phyloP scores from a whole-genome alignment of 2,888 invertebrate genomes.

The Plagodis pulveraria region DNA sequence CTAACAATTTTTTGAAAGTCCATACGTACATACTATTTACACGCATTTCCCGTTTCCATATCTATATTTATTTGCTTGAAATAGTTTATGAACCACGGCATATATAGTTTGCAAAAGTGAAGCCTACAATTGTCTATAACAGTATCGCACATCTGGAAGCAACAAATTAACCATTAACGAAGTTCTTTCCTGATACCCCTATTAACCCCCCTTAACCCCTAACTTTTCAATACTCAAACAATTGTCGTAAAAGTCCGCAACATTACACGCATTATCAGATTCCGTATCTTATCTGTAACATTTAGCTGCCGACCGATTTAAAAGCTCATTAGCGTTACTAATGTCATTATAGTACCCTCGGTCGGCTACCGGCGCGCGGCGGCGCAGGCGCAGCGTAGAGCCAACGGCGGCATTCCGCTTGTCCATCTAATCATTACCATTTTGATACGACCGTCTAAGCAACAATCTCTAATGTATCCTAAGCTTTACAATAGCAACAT shows the following conservation, averaged over 20 bases:
- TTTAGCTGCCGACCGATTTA: slow-evolving; percentile 49
- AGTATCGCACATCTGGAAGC: neutral
- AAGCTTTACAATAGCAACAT: slow-evolving; percentile 29
- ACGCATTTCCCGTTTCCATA: no score
- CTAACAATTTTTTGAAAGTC: no score
- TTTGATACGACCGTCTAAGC: slow-evolving; percentile 45
- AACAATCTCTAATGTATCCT: slow-evolving; percentile 25
- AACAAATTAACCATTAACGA: no score
- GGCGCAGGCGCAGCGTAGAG: neutral
- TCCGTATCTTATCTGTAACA: slow-evolving; percentile 47
- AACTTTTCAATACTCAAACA: neutral
- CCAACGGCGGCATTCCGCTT: slow-evolving; percentile 53
- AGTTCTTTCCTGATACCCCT: no score
- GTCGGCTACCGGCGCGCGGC: neutral
- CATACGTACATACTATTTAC: no score
- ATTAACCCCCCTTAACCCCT: no score
- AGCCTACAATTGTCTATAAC: no score
- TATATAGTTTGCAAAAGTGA: no score
- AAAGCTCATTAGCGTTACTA: slow-evolving; percentile 72
- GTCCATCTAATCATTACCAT: slow-evolving; percentile 56
- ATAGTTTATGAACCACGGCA: no score
- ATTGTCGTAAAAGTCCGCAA: slow-evolving; percentile 9
- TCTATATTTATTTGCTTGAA: no score
- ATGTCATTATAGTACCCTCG: slow-evolving; percentile 75
- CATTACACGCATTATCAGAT: slow-evolving; percentile 23